phyloP scores from a whole-genome alignment of 1,140 invertebrate species.

The Magallana gigas region DNA sequence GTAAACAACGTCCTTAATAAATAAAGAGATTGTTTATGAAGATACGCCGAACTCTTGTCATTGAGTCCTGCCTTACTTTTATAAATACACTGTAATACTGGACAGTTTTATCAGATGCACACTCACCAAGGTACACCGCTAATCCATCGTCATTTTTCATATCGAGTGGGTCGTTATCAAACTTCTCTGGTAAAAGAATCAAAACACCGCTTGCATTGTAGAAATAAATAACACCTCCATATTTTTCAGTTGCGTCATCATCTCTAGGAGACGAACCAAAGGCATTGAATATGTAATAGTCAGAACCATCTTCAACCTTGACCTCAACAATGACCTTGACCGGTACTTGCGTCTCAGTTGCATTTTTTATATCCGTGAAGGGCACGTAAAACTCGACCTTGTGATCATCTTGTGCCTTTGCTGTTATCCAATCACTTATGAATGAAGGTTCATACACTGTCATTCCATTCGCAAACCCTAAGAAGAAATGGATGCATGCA shows the following conservation, averaged over 20 bases:
- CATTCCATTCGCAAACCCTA: background rate
- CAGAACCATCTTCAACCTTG: background rate
- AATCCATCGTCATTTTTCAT: background rate
- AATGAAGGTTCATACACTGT: background rate
- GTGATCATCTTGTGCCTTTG: conserved; percentile 4
- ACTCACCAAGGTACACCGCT: background rate
- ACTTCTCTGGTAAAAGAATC: background rate
- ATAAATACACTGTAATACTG: no score
- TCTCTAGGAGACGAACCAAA: conserved; percentile 7
- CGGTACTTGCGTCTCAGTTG: background rate
- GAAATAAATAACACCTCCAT: conserved; percentile 5
- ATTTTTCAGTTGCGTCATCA: background rate
- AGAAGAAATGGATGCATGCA: background rate
- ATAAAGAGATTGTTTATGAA: no score
- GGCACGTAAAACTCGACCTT: background rate
- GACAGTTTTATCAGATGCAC: no score
- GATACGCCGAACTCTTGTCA: no score
- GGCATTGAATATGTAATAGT: background rate
- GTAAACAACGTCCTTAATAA: no score
- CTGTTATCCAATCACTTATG: background rate
- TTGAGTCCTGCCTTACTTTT: no score
- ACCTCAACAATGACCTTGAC: background rate
- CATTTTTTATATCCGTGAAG: background rate
- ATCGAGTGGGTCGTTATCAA: background rate
- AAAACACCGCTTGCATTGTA: background rate